phyloP scores from a whole-genome alignment of 2,113 vertebrate genomes.

The Sarotherodon lohbergeri region DNA sequence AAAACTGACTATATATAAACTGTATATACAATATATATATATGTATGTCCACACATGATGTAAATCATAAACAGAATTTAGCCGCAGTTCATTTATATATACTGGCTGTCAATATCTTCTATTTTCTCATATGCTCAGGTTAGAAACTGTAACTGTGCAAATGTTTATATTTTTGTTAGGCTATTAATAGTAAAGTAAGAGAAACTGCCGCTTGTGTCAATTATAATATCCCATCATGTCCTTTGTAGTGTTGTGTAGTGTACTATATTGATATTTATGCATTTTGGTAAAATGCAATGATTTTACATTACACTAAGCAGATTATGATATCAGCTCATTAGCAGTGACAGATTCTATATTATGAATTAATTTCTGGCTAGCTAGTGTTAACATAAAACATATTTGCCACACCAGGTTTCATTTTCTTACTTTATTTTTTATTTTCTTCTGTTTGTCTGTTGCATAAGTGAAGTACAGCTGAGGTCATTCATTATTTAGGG shows the following conservation, averaged over 20 bases:
- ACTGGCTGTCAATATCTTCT: not conserved
- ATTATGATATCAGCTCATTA: not conserved
- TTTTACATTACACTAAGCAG: not conserved
- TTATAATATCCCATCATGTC: not conserved
- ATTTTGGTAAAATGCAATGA: not conserved
- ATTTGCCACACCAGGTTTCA: not conserved
- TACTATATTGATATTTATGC: rapidly evolving
- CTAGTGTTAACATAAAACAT: rapidly evolving
- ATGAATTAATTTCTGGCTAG: rapidly evolving
- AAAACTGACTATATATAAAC: not conserved
- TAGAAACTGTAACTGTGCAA: not conserved
- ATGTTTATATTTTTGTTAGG: not conserved
- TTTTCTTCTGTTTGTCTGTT: not conserved
- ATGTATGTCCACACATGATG: not conserved
- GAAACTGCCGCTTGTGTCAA: not conserved
- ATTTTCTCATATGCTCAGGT: rapidly evolving
- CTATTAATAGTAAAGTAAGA: not conserved
- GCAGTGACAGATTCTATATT: not conserved
- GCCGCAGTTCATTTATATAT: not conserved
- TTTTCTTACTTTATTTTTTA: not conserved
- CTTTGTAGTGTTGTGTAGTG: not conserved
- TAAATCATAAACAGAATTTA: not conserved
- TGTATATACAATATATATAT: not conserved
- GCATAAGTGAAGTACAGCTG: not conserved
- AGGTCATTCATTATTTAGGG: not conserved